Percentiles rank a stretch among this genome's conserved stretches.
Evolutionary conservation across 2,797 vertebrate species (phyloP).

Genomic region (Typhlichthys eigenmanni): DNA sequence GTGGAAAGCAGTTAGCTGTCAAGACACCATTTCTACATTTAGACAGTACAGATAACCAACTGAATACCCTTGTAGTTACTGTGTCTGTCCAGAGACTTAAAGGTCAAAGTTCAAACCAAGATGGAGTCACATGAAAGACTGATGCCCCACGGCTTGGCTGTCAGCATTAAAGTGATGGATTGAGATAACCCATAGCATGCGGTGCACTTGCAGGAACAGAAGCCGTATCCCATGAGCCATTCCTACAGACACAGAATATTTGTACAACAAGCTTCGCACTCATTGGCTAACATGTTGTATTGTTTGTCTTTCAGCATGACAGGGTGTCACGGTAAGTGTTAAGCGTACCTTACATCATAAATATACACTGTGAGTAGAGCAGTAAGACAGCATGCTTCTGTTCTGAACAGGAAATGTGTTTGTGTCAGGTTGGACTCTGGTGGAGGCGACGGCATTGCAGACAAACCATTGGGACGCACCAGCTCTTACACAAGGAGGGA

Average conservation of each 20-base stretch:
- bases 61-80: too few relatives aligned
- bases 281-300: slow-evolving; percentile 40
- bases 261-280: slow-evolving; percentile 19
- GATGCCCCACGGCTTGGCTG: too few relatives aligned
- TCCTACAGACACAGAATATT: slow-evolving; percentile 10
- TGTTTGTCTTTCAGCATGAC: slow-evolving; percentile 84
- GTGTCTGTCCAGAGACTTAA: background rate
- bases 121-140: too few relatives aligned
- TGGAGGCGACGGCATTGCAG: slow-evolving; percentile 76
- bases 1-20: too few relatives aligned
- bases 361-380: background rate
- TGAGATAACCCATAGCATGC: too few relatives aligned
- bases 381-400: too few relatives aligned
- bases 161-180: too few relatives aligned
- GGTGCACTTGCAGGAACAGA: too few relatives aligned
- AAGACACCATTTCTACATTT: too few relatives aligned
- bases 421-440: slow-evolving; percentile 82
- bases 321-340: slow-evolving; percentile 87
- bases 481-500: slow-evolving; percentile 87
- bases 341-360: background rate
- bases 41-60: too few relatives aligned
- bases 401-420: slow-evolving; percentile 6
- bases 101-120: too few relatives aligned
- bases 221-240: too few relatives aligned
- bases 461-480: slow-evolving; percentile 80